Evolutionary conservation across 2,888 invertebrate genomes (phyloP), one percentile per base, ranked within the genome.

Genomic region (Ischnura elegans): DNA sequence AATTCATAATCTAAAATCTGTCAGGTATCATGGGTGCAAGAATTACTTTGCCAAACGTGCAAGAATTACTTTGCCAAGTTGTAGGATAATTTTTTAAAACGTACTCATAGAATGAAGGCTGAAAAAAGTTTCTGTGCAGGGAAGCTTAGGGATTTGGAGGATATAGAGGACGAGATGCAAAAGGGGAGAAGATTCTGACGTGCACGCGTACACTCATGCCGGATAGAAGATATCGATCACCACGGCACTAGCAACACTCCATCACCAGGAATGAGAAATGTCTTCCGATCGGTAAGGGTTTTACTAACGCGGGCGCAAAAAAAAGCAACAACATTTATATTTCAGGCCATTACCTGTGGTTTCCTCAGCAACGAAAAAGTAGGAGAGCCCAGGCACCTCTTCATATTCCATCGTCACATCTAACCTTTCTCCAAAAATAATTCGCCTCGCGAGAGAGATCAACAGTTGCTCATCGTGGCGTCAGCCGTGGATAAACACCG

Each of bases 341-440:
- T 90, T 61, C 90, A 55, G 66, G 55, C 90, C 90, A 90, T 90
- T 90, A 90, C 61, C 90, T 90, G 61, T 43, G 61, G 61, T 61
- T 90, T 43, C 61, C 66, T 25, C 61, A 6, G 90, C 66, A 55
- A 55, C 51, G 87, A 13, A 19, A 29, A 61, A 87, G 87, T 87
- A 87, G 87, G 87, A 55, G 42, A 90, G 61, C 42, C 25, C 8
- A 29, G 19, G 25, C 90, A n/a, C 42, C 36, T 29, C 43, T 43
- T 2, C 43, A 51, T 86, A 21, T 46, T 86, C 86, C 86, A 46
- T 46, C 46, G 46, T 25, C 86, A 25, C 43, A 25, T 86, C 86
- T 86, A 76, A 76, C 76, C 86, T 46, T 42, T 42, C 90, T 29
- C 66, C 36, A 13, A 76, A n/a, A n/a, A n/a, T n/a, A n/a, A 36